A percentile compares a stretch with the other conserved stretches of the same genome.
phyloP scores from a whole-genome alignment of 1,140 invertebrate species.

The Pissodes strobi region DNA sequence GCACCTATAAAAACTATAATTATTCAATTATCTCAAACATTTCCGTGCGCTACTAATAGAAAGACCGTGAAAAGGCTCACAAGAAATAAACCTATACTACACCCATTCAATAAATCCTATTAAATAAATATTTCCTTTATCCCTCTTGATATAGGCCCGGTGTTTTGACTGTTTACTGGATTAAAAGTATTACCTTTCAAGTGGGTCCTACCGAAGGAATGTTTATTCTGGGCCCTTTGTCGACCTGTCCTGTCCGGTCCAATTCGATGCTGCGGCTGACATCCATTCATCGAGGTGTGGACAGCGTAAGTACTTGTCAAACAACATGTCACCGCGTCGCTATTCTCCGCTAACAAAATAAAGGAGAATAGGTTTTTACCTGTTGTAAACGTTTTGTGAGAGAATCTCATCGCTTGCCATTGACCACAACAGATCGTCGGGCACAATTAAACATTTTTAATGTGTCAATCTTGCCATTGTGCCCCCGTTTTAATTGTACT shows the following conservation, averaged over 20 bases:
- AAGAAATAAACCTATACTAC: no score
- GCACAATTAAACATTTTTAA: no score
- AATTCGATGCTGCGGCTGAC: conserved; percentile 38
- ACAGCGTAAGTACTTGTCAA: conserved; percentile 44
- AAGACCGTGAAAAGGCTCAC: no score
- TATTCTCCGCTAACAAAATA: background rate
- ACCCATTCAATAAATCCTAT: conserved; percentile 14
- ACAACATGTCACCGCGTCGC: conserved; percentile 39
- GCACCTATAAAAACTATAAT: no score
- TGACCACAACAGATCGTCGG: no score
- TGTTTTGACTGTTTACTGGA: conserved; percentile 39
- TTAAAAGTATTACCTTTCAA: conserved; percentile 41
- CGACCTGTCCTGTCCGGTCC: conserved; percentile 36
- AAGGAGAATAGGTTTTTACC: conserved; percentile 24
- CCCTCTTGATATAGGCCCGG: conserved; percentile 29
- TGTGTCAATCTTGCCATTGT: conserved; percentile 6
- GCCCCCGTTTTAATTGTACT: no score
- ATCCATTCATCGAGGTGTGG: conserved; percentile 43
- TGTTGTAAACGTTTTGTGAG: no score
- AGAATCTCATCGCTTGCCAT: background rate
- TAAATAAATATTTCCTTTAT: conserved; percentile 27
- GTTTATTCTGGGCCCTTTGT: conserved; percentile 36
- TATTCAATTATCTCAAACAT: no score
- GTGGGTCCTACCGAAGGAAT: conserved; percentile 27
- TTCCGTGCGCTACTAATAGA: no score